Evolutionary conservation across 1,140 invertebrate species (phyloP), one percentile per base, ranked within the genome.

Genomic region (Epicauta chinensis): DNA sequence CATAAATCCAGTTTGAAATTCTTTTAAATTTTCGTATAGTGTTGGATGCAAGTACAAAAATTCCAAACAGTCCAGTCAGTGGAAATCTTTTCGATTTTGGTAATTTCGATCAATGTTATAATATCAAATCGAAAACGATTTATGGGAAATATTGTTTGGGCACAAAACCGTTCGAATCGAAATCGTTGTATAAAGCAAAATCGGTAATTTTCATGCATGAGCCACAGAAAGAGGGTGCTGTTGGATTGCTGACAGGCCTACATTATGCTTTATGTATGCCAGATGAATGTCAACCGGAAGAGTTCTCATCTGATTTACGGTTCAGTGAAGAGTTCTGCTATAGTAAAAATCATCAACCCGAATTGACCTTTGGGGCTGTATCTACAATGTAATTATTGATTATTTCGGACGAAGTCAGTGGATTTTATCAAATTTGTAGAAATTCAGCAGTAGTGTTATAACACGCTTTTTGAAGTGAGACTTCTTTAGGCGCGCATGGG

Each of bases 261-360:
- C n/a, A 12, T 30, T 23, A 23, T 7, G 4, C 23, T 23, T 5
- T 50, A 7, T 55, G 53, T 40, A 12, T 55, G 16, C 40, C 46
- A 2, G 14, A 31, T 16, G 39, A 37, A 5, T 42, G 39, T 16
- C 12, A 17, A 11, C 39, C 32, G 15, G 46, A 32, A 7, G 53
- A 38, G 7, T 23, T 23, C 7, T 23, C n/a, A n/a, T n/a, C 23
- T 7, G 35, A 34, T 12, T 9, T 32, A 3, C 14, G 6, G 7
- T 50, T 32, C 13, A 12, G 6, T 2, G 47, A 48, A 15, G 44
- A 52, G 10, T 36, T 30, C 13, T 56, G 55, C 29, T 45, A 52
- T 32, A 36, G 49, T 14, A 50, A 45, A 39, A 13, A 29, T 2
- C 37, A 23, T 2, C 3, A 23, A 16, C 30, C 32, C 16, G 37